Evolutionary conservation across 2,888 invertebrate species (phyloP).

Genomic region (Coleophora deauratella): DNA sequence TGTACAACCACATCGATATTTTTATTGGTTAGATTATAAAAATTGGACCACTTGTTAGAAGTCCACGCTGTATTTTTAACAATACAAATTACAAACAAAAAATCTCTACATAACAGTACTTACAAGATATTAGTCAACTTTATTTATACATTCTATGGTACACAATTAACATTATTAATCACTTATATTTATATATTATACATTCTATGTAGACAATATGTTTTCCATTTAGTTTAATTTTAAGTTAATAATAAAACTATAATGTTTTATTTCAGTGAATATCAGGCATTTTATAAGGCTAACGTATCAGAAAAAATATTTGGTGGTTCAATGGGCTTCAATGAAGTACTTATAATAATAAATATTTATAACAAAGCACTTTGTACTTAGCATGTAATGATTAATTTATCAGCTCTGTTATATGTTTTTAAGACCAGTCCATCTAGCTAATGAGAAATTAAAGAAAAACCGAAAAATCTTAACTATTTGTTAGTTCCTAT

Average conservation of each 20-base stretch:
- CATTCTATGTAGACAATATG: constrained; percentile 71
- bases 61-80: constrained; percentile 68
- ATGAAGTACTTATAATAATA: background rate
- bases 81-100: constrained; percentile 69
- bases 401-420: too few relatives aligned
- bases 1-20: constrained; percentile 73
- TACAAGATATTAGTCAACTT: constrained; percentile 72
- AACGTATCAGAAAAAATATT: constrained; percentile 70
- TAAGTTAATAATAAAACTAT: constrained; percentile 72
- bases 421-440: too few relatives aligned
- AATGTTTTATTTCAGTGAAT: constrained; percentile 70
- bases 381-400: constrained; percentile 55
- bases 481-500: too few relatives aligned
- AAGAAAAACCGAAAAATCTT: too few relatives aligned
- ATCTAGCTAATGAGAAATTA: too few relatives aligned
- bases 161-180: constrained; percentile 48
- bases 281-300: constrained; percentile 71
- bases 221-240: constrained; percentile 44
- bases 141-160: constrained; percentile 71
- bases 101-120: constrained; percentile 74
- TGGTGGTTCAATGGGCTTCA: constrained; percentile 55
- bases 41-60: constrained; percentile 69
- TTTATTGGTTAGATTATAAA: constrained; percentile 75
- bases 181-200: constrained; percentile 31
- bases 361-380: constrained; percentile 57